A percentile compares a stretch with the other conserved stretches of the same genome.
These are phyloP conservation scores for Acromyrmex echinatior DNA, from an alignment of 1,140 invertebrate genomes.

Conservation along the genomic window DNA sequence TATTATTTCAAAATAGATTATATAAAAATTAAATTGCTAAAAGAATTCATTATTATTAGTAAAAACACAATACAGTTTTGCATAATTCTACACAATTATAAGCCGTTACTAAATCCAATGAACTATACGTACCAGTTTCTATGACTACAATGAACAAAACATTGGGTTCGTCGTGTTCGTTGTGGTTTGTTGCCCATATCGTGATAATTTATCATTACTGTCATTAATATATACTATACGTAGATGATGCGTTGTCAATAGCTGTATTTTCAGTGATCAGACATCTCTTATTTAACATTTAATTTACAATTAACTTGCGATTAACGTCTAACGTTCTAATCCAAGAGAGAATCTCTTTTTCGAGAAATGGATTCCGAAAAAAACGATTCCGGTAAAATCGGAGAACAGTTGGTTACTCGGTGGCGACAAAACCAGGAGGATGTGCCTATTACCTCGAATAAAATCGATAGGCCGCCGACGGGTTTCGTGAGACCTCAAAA, in stretches of 20 bases:
- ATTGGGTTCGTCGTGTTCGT: neutral
- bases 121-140: constrained; percentile 12
- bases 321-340: neutral
- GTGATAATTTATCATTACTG: neutral
- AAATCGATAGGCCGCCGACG: constrained; percentile 67
- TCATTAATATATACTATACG: neutral
- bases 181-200: neutral
- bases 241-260: neutral
- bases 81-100: neutral
- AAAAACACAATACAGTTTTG: neutral
- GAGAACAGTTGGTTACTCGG: constrained; percentile 75
- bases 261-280: neutral
- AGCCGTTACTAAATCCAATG: neutral
- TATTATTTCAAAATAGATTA: neutral
- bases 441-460: neutral
- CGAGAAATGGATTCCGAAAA: constrained; percentile 67
- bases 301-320: neutral
- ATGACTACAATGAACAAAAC: constrained; percentile 50
- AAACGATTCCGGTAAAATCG: constrained; percentile 43
- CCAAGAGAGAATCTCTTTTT: neutral
- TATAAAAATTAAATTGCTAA: neutral
- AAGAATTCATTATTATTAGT: neutral
- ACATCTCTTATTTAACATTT: neutral
- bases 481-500: constrained; percentile 70
- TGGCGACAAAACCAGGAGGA: constrained; percentile 72